Evolutionary conservation across 1,140 invertebrate species (phyloP), one percentile per base, ranked within the genome.

Genomic region (Alviniconcha marisindica): DNA sequence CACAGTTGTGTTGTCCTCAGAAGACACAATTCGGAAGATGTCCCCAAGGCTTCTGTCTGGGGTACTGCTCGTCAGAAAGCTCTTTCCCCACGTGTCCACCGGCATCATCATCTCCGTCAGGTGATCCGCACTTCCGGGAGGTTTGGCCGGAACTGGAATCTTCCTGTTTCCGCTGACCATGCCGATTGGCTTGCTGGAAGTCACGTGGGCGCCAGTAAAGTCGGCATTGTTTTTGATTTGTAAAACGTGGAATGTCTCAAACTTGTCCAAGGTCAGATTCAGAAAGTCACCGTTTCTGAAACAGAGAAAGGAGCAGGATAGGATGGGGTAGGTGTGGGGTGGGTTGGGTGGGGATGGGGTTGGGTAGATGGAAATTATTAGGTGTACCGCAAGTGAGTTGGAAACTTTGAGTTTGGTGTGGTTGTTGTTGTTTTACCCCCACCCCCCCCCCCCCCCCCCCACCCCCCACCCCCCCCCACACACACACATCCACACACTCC

Each of bases 71-170:
- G 84, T 85, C 28, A 82, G 74, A 73, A 89, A 91, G 4, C 83
- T 71, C 31, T 83, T 88, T 12, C 91, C 91, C 91, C 91, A 91
- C 21, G 85, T 85, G 21, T 84, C 51, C 12, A 88, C 86, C 7
- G 91, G 88, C 54, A 87, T 84, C 51, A 91, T 76, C 71, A 88
- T 87, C 60, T 89, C 90, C 12, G 87, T 89, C 36, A 91, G 71
- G 83, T 91, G 88, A 18, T 48, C 44, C 18, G 44, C 44, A 48
- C n/a, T n/a, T n/a, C n/a, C n/a, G n/a, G n/a, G n/a, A n/a, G n/a
- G n/a, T n/a, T n/a, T n/a, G n/a, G n/a, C n/a, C n/a, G 71, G 66
- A 24, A 90, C 83, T 18, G 66, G 82, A 33, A 87, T 87, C 54
- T 84, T 86, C 33, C 83, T 81, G 83, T 89, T 89, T 24, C 90